Conservation (phyloP, 1,140 invertebrate species). For the Aphaenogaster ashmeadi region DNA sequence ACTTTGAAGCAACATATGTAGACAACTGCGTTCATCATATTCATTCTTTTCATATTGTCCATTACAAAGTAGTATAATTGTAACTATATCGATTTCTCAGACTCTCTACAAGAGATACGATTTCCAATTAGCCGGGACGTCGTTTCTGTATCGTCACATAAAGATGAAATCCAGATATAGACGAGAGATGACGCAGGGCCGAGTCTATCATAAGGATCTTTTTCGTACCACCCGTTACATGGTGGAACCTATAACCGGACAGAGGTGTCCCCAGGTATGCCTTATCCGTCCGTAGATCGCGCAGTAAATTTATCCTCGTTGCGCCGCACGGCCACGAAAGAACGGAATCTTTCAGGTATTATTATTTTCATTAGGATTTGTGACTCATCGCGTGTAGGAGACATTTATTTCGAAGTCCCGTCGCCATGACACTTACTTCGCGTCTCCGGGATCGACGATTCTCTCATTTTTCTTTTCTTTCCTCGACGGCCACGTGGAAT, state of each 20-base stretch:
- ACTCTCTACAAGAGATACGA: not conserved
- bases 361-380: conserved; percentile 86
- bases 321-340: conserved; percentile 71
- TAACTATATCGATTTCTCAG: no score
- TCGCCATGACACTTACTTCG: conserved; percentile 62
- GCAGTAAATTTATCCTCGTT: conserved; percentile 84
- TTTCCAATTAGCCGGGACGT: conserved; percentile 13
- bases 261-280: conserved; percentile 84
- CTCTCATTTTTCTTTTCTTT: not conserved
- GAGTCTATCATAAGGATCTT: conserved; percentile 46
- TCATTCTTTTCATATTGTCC: not conserved
- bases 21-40: not conserved
- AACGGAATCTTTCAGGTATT: conserved; percentile 77
- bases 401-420: conserved; percentile 70
- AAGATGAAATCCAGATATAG: conserved; percentile 7
- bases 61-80: not conserved
- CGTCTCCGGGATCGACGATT: conserved; percentile 40
- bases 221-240: conserved; percentile 76
- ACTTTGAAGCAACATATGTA: not conserved
- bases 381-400: conserved; percentile 80
- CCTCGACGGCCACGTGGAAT: not conserved
- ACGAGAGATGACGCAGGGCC: conserved; percentile 13
- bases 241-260: conserved; percentile 80
- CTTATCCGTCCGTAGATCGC: conserved; percentile 83
- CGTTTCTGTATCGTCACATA: not conserved